These are phyloP conservation scores for Marronus borbonicus DNA, from an alignment of 2,888 invertebrate species.

Conservation along the genomic window DNA sequence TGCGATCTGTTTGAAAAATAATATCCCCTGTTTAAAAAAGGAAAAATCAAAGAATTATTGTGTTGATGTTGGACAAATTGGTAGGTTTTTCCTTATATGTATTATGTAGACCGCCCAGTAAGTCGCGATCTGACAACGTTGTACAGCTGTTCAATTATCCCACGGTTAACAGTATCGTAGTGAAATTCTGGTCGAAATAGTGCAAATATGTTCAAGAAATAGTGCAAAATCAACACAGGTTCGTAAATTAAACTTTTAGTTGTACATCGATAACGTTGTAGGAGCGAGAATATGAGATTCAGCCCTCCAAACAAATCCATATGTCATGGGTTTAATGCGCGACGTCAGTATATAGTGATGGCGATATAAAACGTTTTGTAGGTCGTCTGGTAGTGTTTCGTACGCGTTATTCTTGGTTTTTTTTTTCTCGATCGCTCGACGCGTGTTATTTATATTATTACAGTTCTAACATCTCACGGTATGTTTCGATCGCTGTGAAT, in stretches of 20 bases:
- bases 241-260: constrained; percentile 27
- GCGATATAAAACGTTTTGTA: constrained; percentile 36
- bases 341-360: constrained; percentile 31
- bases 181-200: constrained; percentile 36
- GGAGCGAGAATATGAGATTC: background rate
- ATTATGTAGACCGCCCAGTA: constrained; percentile 44
- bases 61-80: constrained; percentile 16
- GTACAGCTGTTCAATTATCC: constrained; percentile 46
- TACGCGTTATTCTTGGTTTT: constrained; percentile 6
- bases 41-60: background rate
- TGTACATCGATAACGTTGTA: background rate
- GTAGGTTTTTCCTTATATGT: constrained; percentile 9
- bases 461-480: too few species aligned
- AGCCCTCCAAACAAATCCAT: constrained; percentile 34
- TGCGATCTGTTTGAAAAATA: too few species aligned
- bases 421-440: background rate
- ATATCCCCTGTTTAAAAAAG: background rate
- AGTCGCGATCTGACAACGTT: constrained; percentile 40
- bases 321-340: constrained; percentile 23
- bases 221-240: constrained; percentile 24
- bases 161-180: constrained; percentile 19
- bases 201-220: constrained; percentile 36
- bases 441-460: too few species aligned
- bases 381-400: constrained; percentile 16
- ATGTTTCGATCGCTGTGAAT: background rate